Percentiles rank a stretch among this genome's conserved stretches.
phyloP scores from a whole-genome alignment of 2,888 invertebrate species.

The Blastobasis lacticolella region DNA sequence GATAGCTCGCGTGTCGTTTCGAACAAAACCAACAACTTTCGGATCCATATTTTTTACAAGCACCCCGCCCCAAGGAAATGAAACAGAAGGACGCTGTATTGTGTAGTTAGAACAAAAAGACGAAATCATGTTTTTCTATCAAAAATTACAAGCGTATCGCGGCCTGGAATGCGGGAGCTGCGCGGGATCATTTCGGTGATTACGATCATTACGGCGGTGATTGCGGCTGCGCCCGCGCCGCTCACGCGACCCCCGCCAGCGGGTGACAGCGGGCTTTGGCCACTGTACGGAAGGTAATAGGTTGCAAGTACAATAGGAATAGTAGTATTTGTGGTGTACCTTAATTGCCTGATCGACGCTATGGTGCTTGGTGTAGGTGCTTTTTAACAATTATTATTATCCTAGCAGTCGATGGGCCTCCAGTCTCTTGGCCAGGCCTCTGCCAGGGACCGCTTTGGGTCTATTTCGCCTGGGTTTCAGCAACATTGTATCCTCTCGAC shows the following conservation, averaged over 20 bases:
- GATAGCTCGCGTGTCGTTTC: too few species aligned
- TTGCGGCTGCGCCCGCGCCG: slow-evolving; percentile 15
- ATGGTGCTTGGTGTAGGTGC: too few species aligned
- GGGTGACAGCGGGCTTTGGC: not conserved
- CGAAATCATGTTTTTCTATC: slow-evolving; percentile 15
- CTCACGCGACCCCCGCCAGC: not conserved
- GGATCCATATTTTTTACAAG: too few species aligned
- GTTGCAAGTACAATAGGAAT: not conserved
- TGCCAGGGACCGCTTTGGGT: too few species aligned
- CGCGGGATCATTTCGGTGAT: slow-evolving; percentile 43
- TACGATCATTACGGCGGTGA: slow-evolving; percentile 32
- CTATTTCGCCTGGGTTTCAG: too few species aligned
- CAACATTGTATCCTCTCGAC: too few species aligned
- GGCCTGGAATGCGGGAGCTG: slow-evolving; percentile 45
- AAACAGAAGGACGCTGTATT: too few species aligned
- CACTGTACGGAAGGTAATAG: not conserved
- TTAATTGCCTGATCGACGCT: not conserved
- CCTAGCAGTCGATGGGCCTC: too few species aligned
- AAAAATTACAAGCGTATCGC: slow-evolving; percentile 33
- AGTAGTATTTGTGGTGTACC: not conserved
- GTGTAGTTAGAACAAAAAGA: too few species aligned
- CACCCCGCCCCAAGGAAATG: too few species aligned
- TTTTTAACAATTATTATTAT: too few species aligned
- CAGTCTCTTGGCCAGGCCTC: too few species aligned
- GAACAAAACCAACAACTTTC: not conserved